These are phyloP conservation scores for Drosophila bipectinata DNA, from an alignment of 1,140 invertebrate species.

Conservation along the genomic window DNA sequence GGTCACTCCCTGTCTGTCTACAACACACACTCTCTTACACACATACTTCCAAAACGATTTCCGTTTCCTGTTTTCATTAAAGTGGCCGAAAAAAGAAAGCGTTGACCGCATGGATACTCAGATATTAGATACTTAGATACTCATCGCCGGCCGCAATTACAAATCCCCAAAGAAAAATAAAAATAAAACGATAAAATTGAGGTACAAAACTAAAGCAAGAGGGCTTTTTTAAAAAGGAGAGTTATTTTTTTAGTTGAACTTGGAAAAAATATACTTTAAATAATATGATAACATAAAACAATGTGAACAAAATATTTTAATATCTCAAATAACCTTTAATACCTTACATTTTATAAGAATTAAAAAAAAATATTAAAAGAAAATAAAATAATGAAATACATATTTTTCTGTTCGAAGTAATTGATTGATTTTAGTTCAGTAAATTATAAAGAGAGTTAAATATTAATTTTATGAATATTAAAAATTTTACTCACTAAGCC, in stretches of 20 bases:
- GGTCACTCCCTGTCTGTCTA: neutral
- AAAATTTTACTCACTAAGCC: neutral
- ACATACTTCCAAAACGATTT: constrained; percentile 62
- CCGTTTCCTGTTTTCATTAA: constrained; percentile 77
- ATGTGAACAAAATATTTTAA: no score
- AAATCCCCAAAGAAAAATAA: constrained; percentile 2
- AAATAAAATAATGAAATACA: no score
- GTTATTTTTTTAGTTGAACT: no score
- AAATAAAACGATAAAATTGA: neutral
- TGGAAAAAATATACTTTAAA: no score
- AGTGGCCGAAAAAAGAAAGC: constrained; percentile 71
- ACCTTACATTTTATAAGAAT: no score
- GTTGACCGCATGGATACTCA: constrained; percentile 44
- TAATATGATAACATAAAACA: no score
- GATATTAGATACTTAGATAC: constrained; percentile 29
- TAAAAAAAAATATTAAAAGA: no score
- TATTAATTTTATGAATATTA: no score
- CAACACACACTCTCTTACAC: constrained; percentile 8
- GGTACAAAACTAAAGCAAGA: neutral
- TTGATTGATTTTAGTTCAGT: no score
- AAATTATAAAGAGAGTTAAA: no score
- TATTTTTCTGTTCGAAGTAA: no score
- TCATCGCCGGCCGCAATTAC: constrained; percentile 41
- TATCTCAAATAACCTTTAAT: no score
- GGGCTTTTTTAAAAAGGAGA: neutral